Base-by-base conservation (phyloP, 2,797 vertebrate genomes). In the Margarornis squamiger region DNA sequence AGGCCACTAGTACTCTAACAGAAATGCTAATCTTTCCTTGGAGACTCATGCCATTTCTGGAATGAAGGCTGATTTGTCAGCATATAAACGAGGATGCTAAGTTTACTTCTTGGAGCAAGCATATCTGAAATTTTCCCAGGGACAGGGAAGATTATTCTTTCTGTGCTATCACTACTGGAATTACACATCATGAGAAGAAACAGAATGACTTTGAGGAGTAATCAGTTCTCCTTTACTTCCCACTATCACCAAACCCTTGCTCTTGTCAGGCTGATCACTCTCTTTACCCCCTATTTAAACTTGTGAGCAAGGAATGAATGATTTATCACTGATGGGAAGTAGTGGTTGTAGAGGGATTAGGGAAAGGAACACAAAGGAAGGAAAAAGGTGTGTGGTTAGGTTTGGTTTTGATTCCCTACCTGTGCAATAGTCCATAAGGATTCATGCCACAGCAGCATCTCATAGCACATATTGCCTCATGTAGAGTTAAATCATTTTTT, bases 401-500 rank as follows among this genome's bases (percentile, higher is more conserved):
- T 72, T 83, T 92, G 41, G 4, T 29, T 77, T 88, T 65, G 7
- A 20, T 78, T 91, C 18, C 34, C 30, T 86, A 14, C 55, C 58
- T 48, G 19, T 34, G 20, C 29, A 70, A n/a, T 10, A 65, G 10
- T 72, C 58, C 62, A 45, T 43, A 59, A 84, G 57, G 36, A 73
- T 59, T 72, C 41, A 57, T 39, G 36, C 20, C 54, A 55, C 43
- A 67, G 65, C n/a, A 91, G 46, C 65, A 77, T 34, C 61, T 76
- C 61, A 39, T 34, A 94, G 46, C 9, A 83, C 18, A 58, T 68
- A 79, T 20, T 75, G 55, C 48, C 58, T 70, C 46, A 52, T 34
- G 39, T 55, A 92, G 73, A 95, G 62, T 88, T 73, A 94, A 96
- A 90, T 59, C 1, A 48, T 78, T 72, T 91, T 94, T 93, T 88